Percentiles rank a stretch among this genome's conserved stretches.
These are phyloP conservation scores for Caenorhabditis brenneri DNA, from an alignment of 1,140 invertebrate species.

Conservation along the genomic window DNA sequence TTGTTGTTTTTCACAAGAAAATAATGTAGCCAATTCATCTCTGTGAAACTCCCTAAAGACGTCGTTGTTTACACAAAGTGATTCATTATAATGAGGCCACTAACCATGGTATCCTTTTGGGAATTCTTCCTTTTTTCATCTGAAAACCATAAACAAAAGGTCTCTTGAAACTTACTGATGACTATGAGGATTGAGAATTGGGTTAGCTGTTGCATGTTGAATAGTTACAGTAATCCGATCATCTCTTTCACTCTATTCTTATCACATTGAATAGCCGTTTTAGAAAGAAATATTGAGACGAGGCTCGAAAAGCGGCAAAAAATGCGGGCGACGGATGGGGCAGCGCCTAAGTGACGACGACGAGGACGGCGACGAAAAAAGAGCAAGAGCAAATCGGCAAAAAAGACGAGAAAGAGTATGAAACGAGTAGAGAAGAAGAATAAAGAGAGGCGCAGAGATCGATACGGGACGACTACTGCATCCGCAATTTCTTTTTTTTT, in stretches of 20 bases:
- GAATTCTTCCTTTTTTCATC: neutral
- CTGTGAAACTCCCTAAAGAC: neutral
- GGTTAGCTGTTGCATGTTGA: neutral
- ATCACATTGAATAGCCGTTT: constrained; percentile 22
- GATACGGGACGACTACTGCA: constrained; percentile 23
- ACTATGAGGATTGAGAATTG: neutral
- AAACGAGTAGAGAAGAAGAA: constrained; percentile 12
- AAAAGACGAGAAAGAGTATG: constrained; percentile 28
- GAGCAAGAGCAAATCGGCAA: constrained; percentile 40
- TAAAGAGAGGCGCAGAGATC: constrained; percentile 17
- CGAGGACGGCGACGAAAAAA: constrained; percentile 26
- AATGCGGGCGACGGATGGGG: neutral
- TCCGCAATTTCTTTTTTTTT: constrained; percentile 19
- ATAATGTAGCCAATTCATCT: neutral
- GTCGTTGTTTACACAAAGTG: neutral
- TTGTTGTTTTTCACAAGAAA: neutral
- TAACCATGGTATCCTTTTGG: neutral
- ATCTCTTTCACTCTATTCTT: neutral
- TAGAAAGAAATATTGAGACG: neutral
- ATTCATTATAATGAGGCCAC: constrained; percentile 19
- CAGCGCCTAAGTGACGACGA: constrained; percentile 30
- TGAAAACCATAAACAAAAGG: neutral
- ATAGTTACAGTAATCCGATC: neutral
- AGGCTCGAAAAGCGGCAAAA: neutral
- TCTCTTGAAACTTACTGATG: neutral